phyloP scores from a whole-genome alignment of 2,113 vertebrate genomes.

The Protobothrops flavoviridis region DNA sequence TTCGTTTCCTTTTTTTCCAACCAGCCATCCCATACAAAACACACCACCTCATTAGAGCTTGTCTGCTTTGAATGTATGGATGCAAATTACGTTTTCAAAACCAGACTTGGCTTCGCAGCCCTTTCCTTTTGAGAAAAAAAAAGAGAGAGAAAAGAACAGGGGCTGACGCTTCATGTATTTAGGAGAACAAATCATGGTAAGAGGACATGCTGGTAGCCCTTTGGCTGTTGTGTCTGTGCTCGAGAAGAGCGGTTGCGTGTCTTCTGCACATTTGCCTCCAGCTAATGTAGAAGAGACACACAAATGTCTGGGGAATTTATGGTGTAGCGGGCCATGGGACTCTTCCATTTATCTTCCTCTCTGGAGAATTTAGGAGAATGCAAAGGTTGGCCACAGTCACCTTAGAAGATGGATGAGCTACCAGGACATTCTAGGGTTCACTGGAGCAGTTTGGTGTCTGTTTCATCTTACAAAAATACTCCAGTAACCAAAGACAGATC shows the following conservation, averaged over 20 bases:
- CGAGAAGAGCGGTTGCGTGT: slow-evolving; percentile 19
- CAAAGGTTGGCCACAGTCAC: background rate
- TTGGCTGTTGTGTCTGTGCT: slow-evolving; percentile 32
- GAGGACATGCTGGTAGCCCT: slow-evolving; percentile 49
- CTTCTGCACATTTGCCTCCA: slow-evolving; percentile 6
- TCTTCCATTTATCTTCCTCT: background rate
- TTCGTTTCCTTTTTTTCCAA: background rate
- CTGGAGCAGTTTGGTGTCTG: background rate
- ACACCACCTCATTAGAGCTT: slow-evolving; percentile 20
- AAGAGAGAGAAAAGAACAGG: slow-evolving; percentile 37
- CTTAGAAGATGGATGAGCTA: background rate
- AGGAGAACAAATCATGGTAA: slow-evolving; percentile 64
- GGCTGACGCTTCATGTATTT: slow-evolving; percentile 63
- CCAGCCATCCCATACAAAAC: background rate
- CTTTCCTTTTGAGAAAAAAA: slow-evolving; percentile 34
- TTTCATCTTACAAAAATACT: background rate
- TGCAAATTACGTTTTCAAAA: slow-evolving; percentile 49
- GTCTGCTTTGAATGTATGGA: slow-evolving; percentile 35
- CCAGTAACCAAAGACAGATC: background rate
- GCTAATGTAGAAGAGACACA: slow-evolving; percentile 9
- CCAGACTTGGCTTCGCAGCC: slow-evolving; percentile 50
- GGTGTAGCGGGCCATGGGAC: slow-evolving; percentile 23
- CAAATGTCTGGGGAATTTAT: slow-evolving; percentile 17
- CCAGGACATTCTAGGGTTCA: background rate
- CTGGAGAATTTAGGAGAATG: background rate